These are phyloP conservation scores for Nasonia giraulti DNA, from an alignment of 1,140 invertebrate species.

Conservation along the genomic window DNA sequence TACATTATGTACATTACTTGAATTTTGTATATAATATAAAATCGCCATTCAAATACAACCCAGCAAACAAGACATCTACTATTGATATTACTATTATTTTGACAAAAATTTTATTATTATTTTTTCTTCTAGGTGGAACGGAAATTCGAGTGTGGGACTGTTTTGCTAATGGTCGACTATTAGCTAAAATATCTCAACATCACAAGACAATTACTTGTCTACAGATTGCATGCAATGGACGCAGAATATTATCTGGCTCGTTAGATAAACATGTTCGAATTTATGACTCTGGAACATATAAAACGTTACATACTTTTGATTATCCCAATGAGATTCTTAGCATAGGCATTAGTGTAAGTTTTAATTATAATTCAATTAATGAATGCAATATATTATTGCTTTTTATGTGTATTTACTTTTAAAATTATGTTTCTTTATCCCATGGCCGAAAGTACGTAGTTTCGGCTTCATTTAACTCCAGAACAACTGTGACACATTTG, in stretches of 20 bases:
- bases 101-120: conserved; percentile 11
- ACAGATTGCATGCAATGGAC: conserved; percentile 85
- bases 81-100: too few species aligned
- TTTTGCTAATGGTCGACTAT: conserved; percentile 87
- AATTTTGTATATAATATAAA: too few species aligned
- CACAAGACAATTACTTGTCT: conserved; percentile 96
- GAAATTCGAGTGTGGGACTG: conserved; percentile 96
- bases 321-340: conserved; percentile 94
- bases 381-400: too few species aligned
- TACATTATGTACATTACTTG: too few species aligned
- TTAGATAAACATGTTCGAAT: conserved; percentile 96
- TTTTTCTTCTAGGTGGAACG: conserved; percentile 81
- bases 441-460: too few species aligned
- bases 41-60: too few species aligned
- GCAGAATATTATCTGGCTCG: conserved; percentile 90
- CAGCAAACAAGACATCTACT: too few species aligned
- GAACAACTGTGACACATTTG: too few species aligned
- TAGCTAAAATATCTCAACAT: conserved; percentile 88
- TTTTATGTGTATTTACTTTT: background rate
- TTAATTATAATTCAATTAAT: background rate
- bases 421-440: background rate
- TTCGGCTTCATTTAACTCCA: too few species aligned
- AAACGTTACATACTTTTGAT: conserved; percentile 90
- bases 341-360: conserved; percentile 84
- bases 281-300: conserved; percentile 91